Evolutionary conservation across 2,113 vertebrate species (phyloP), one percentile per base, ranked within the genome.

Genomic region (Phaetusa simplex): DNA sequence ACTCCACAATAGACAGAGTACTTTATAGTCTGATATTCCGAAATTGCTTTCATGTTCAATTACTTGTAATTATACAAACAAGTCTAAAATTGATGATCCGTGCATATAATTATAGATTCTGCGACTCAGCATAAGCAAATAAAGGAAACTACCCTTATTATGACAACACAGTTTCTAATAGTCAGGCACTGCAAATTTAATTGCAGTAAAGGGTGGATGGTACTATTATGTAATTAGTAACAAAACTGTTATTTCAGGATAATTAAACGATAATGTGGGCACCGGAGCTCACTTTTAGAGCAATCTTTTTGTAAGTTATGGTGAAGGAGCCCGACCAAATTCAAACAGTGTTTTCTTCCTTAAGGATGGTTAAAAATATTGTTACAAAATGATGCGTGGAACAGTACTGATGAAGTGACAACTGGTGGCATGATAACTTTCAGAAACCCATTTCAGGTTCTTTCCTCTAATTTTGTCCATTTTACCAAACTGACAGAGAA

Each of bases 11-110:
- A 95, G 87, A 91, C 67, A 82, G 56, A 61, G 58, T 82, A 89
- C 56, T 92, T 92, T 91, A 90, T 56, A 92, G 81, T 95, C 38
- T 91, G 61, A 74, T 94, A 97, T 70, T 97, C 86, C 50, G 16
- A 97, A 97, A 94, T 92, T 80, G 83, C 76, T 92, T 94, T 94
- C 90, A 91, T 84, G 93, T 97, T 98, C 94, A 95, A 92, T 97
- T 97, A 98, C 94, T 96, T 93, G 58, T 95, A 97, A 98, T 98
- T 97, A 97, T 56, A 96, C 94, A 98, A 98, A 96, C 90, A 97
- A 97, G 95, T 88, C 85, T 91, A 86, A 97, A 97, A 96, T 47
- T 81, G 95, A 97, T 96, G 87, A 97, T 93, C 82, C 4, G 2
- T 94, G 83, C 79, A 86, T 89, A 62, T 94, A 98, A 97, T 97